A percentile compares a stretch with the other conserved stretches of the same genome.
These are phyloP conservation scores for Drosophila lacicola DNA, from an alignment of 2,888 invertebrate genomes.

Conservation along the genomic window DNA sequence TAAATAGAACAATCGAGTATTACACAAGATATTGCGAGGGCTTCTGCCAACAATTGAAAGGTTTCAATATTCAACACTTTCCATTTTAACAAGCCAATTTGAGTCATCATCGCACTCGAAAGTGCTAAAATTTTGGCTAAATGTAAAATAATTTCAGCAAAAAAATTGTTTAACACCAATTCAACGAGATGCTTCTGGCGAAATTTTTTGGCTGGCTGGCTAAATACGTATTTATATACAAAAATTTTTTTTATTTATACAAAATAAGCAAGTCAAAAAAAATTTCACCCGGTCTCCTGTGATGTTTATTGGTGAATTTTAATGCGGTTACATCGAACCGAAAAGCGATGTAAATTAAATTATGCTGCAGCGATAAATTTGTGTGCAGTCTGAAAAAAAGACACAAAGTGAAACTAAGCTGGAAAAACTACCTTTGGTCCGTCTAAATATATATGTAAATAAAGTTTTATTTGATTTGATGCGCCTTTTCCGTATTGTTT, in stretches of 20 bases:
- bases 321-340: constrained; percentile 39
- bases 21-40: background rate
- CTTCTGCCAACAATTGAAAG: background rate
- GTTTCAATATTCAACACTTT: constrained; percentile 38
- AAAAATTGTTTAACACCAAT: constrained; percentile 46
- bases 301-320: constrained; percentile 12
- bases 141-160: constrained; percentile 29
- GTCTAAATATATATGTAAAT: constrained; percentile 38
- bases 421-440: constrained; percentile 49
- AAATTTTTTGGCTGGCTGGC: constrained; percentile 37
- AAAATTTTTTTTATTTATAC: background rate
- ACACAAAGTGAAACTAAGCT: constrained; percentile 61
- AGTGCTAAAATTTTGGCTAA: constrained; percentile 53
- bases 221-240: constrained; percentile 38
- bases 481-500: constrained; percentile 28
- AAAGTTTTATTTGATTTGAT: background rate
- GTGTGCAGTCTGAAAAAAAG: constrained; percentile 26
- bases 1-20: background rate
- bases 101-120: constrained; percentile 15
- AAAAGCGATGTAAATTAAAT: constrained; percentile 44
- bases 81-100: constrained; percentile 40
- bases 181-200: constrained; percentile 39
- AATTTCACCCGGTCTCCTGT: constrained; percentile 36
- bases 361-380: constrained; percentile 37
- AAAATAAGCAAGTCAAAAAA: constrained; percentile 4